Percentiles rank a stretch among this genome's conserved stretches.
Conservation (phyloP, 2,113 vertebrate species). For the Brevimyrus niger region DNA sequence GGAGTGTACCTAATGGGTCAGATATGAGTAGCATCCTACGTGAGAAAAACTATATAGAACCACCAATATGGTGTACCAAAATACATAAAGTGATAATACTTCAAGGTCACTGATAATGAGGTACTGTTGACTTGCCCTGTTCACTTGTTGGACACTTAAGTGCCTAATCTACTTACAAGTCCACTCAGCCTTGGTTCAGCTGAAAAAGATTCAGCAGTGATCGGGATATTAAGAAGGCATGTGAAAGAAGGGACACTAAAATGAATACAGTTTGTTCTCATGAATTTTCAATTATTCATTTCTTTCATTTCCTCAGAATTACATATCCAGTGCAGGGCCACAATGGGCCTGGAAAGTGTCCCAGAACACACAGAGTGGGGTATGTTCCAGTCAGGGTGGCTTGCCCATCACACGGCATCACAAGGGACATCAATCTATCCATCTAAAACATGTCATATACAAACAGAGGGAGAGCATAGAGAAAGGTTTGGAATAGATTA, state of each 20-base stretch:
- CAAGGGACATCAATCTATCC: neutral
- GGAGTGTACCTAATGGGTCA: neutral
- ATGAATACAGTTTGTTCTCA: neutral
- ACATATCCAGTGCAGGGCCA: neutral
- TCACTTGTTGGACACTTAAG: neutral
- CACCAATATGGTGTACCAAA: neutral
- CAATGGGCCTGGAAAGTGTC: neutral
- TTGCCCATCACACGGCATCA: neutral
- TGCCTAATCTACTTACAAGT: neutral
- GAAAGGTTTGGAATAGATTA: neutral
- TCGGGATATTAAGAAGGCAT: neutral
- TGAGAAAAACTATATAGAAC: neutral
- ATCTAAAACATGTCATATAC: neutral
- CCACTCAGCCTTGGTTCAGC: neutral
- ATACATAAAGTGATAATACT: neutral
- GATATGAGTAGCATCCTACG: neutral
- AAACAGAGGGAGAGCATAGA: neutral
- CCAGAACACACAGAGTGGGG: neutral
- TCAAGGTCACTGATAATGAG: neutral
- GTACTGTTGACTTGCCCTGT: neutral
- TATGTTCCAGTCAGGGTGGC: neutral
- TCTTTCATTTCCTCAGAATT: neutral
- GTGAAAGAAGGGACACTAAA: neutral
- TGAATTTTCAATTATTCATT: neutral
- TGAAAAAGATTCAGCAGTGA: neutral